Percentiles rank a stretch among this genome's conserved stretches.
Conservation (phyloP, 2,888 invertebrate genomes). For the Sesamia inferens region DNA sequence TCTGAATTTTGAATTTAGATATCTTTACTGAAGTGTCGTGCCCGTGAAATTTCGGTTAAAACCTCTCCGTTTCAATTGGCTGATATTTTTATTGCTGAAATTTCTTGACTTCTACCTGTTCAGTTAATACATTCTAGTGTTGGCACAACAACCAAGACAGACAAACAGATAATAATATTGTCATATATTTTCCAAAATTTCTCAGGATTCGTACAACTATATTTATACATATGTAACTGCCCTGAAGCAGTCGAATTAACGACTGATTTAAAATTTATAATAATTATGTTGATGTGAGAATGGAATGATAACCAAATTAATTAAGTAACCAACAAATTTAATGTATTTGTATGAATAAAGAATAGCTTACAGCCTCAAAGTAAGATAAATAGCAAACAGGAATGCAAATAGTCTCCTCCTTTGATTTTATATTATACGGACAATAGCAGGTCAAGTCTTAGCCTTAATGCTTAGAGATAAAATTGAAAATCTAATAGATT, state of each 20-base stretch:
- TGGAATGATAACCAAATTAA: no score
- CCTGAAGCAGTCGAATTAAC: no score
- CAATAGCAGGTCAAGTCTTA: no score
- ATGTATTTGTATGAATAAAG: neutral
- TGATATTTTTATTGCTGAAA: constrained; percentile 5
- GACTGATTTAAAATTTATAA: no score
- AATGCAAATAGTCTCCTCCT: neutral
- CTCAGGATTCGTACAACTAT: no score
- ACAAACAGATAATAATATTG: neutral
- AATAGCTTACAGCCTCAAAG: neutral
- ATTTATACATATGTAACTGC: no score
- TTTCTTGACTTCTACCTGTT: neutral
- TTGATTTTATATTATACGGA: neutral
- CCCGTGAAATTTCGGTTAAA: constrained; percentile 1
- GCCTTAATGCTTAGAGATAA: no score
- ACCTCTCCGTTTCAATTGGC: neutral
- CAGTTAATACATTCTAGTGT: neutral
- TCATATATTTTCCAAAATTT: no score
- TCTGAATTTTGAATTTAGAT: constrained; percentile 42
- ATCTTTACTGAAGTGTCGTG: constrained; percentile 16
- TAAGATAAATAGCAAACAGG: neutral
- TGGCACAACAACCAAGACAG: no score
- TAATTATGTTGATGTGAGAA: no score
- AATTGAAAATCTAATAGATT: no score
- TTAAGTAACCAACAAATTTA: neutral